Percentiles rank a stretch among this genome's conserved stretches.
Conservation (phyloP, 2,113 vertebrate genomes). For the Python bivittatus region DNA sequence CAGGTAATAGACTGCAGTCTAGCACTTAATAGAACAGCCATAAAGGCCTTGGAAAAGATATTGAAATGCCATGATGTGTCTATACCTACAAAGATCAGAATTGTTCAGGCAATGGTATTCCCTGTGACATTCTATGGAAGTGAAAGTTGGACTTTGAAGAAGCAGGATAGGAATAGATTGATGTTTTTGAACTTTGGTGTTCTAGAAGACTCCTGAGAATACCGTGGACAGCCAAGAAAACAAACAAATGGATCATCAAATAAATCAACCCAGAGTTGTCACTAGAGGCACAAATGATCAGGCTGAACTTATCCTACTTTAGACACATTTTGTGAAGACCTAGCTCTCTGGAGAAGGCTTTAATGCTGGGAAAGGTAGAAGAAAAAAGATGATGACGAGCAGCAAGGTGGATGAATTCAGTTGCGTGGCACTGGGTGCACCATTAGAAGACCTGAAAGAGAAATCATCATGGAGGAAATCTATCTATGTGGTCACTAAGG, state of each 20-base stretch:
- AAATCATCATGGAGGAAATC: not conserved
- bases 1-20: no score
- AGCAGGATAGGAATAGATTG: not conserved
- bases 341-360: not conserved
- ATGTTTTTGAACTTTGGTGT: not conserved
- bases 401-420: not conserved
- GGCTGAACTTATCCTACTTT: not conserved
- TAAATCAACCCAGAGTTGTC: not conserved
- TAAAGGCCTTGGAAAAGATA: not conserved
- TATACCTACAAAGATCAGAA: not conserved
- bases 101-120: not conserved
- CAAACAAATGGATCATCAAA: not conserved
- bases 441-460: not conserved
- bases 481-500: not conserved
- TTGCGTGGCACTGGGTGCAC: not conserved
- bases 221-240: not conserved
- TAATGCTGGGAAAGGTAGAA: not conserved
- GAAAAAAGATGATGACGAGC: not conserved
- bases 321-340: not conserved
- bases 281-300: not conserved
- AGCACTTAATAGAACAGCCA: no score
- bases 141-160: not conserved
- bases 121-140: not conserved
- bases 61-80: not conserved
- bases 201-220: not conserved